phyloP scores from a whole-genome alignment of 2,888 invertebrate species.

The Agrotis segetum region DNA sequence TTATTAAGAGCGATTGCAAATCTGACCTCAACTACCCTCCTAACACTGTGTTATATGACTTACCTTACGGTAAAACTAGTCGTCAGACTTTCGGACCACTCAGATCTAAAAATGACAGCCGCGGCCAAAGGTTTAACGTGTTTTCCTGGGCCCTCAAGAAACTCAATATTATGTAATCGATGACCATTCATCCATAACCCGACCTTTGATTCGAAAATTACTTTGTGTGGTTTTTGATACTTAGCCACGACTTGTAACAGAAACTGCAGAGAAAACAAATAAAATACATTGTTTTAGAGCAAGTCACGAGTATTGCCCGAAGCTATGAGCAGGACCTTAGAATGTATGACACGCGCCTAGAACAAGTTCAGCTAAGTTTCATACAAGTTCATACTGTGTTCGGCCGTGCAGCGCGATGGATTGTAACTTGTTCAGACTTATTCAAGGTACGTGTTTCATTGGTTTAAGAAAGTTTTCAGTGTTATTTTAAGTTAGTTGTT shows the following conservation, averaged over 20 bases:
- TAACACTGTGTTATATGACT: not conserved
- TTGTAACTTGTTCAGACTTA: slow-evolving; percentile 37
- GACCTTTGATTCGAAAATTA: not conserved
- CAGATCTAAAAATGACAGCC: not conserved
- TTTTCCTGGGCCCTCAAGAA: not conserved
- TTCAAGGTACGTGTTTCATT: slow-evolving; percentile 37
- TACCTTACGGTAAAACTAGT: not conserved
- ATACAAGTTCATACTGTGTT: slow-evolving; percentile 48
- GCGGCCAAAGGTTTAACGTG: not conserved
- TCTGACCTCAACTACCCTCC: not conserved
- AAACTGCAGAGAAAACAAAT: not conserved
- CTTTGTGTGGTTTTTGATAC: not conserved
- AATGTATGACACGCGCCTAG: slow-evolving; percentile 54
- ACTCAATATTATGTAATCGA: not conserved
- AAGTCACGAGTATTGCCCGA: not conserved
- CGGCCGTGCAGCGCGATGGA: slow-evolving; percentile 29
- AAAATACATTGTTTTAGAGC: not conserved
- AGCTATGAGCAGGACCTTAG: slow-evolving; percentile 1
- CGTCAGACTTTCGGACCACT: not conserved
- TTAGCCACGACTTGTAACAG: not conserved
- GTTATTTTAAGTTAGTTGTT: not conserved
- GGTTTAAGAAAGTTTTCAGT: slow-evolving; percentile 18
- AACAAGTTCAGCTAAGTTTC: slow-evolving; percentile 55
- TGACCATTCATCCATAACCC: not conserved
- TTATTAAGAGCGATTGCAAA: not conserved